Conservation (phyloP, 2,113 vertebrate genomes). For the Penelope pileata region DNA sequence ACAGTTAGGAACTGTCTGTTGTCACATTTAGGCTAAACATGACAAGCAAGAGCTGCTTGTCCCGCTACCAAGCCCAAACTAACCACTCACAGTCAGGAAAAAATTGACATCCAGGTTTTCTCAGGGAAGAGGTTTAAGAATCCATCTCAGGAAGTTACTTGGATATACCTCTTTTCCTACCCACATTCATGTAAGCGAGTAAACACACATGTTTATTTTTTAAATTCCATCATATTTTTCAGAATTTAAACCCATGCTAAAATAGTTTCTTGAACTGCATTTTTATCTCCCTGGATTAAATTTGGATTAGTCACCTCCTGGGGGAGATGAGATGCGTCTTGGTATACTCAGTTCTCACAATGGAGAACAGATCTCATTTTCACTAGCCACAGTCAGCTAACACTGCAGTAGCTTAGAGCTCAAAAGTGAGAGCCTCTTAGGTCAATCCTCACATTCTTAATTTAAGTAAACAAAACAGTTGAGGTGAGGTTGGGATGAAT, state of each 20-base stretch:
- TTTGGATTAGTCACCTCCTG: constrained; percentile 28
- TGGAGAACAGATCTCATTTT: not conserved
- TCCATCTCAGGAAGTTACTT: not conserved
- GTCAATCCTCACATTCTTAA: not conserved
- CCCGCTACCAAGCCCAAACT: not conserved
- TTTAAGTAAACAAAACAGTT: not conserved
- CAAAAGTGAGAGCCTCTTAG: not conserved
- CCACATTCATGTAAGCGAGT: not conserved
- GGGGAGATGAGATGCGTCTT: not conserved
- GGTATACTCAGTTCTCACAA: not conserved
- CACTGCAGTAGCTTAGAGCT: not conserved
- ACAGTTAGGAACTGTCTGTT: constrained; percentile 32
- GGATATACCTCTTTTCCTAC: not conserved
- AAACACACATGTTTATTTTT: not conserved
- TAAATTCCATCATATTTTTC: not conserved
- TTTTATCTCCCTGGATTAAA: constrained; percentile 27
- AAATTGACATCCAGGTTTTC: not conserved
- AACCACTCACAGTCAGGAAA: not conserved
- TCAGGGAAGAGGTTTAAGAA: not conserved
- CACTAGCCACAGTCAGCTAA: not conserved
- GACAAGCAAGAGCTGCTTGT: constrained; percentile 41
- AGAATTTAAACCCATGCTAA: not conserved
- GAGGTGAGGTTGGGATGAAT: not conserved
- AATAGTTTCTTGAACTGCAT: not conserved
- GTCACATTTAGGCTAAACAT: constrained; percentile 52